phyloP scores from a whole-genome alignment of 2,888 invertebrate species.

The Palloptera scutellata region DNA sequence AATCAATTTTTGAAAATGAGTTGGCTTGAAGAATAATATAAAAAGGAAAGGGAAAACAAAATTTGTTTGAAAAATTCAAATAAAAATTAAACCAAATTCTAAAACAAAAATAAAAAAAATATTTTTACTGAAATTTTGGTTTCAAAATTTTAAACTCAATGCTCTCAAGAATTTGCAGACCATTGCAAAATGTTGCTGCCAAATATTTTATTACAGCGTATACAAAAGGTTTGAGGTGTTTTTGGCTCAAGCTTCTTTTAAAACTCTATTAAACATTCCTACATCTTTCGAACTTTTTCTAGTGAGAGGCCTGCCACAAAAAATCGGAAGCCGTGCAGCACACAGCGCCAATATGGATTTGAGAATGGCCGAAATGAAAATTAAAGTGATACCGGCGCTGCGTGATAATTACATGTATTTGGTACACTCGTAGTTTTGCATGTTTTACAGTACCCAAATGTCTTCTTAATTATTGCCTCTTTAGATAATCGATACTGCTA shows the following conservation, averaged over 20 bases:
- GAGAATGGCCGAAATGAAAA: constrained; percentile 70
- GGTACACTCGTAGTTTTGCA: constrained; percentile 65
- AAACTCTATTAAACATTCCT: too few relatives aligned
- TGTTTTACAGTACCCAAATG: background rate
- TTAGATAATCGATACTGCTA: constrained; percentile 78
- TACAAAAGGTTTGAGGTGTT: too few relatives aligned
- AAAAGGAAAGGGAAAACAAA: too few relatives aligned
- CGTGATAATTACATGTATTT: constrained; percentile 96
- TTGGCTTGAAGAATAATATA: too few relatives aligned
- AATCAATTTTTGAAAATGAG: too few relatives aligned
- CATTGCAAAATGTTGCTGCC: background rate
- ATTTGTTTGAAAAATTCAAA: too few relatives aligned
- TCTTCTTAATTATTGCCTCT: background rate
- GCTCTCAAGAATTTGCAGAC: background rate
- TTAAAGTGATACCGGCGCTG: constrained; percentile 82
- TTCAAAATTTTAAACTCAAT: background rate
- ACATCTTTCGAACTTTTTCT: too few relatives aligned
- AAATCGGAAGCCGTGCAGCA: background rate
- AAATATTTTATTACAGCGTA: background rate
- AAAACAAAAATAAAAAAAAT: too few relatives aligned
- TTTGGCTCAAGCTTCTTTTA: too few relatives aligned
- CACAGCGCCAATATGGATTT: constrained; percentile 42
- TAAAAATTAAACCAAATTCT: too few relatives aligned
- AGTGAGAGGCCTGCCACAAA: too few relatives aligned
- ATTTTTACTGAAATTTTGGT: background rate